phyloP scores from a whole-genome alignment of 2,797 vertebrate genomes.

The Bradypodion ventrale region DNA sequence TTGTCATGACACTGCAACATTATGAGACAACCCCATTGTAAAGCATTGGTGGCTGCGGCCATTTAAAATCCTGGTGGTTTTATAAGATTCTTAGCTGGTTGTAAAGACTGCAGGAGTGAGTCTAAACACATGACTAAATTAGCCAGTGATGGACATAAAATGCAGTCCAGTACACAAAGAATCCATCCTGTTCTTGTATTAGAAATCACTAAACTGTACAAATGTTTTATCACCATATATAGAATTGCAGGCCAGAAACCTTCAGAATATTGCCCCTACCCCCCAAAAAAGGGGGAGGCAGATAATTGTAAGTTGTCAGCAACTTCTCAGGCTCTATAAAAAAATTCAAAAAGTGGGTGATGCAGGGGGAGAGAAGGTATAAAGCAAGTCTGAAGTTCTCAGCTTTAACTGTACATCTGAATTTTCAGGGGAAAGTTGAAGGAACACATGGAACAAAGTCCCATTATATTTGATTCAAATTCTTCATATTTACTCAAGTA shows the following conservation, averaged over 20 bases:
- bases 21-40: not conserved
- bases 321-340: too few relatives aligned
- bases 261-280: not conserved
- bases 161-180: not conserved
- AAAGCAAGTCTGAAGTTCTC: conserved; percentile 5
- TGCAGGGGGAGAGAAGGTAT: conserved; percentile 17
- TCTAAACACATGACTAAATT: not conserved
- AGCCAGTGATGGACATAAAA: conserved; percentile 16
- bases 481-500: conserved; percentile 2
- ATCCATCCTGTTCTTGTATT: not conserved
- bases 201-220: not conserved
- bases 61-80: not conserved
- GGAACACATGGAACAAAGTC: conserved; percentile 20
- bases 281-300: not conserved
- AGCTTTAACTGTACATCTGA: conserved; percentile 8
- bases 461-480: conserved; percentile 7
- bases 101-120: conserved; percentile 10
- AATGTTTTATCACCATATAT: conserved; percentile 32
- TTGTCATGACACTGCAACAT: not conserved
- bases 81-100: conserved; percentile 10
- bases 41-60: not conserved
- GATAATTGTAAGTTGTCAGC: not conserved
- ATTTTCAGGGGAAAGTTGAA: conserved; percentile 31
- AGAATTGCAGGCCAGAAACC: not conserved
- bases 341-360: not conserved